Conservation (phyloP, 1,140 invertebrate species). For the Delia radicum region DNA sequence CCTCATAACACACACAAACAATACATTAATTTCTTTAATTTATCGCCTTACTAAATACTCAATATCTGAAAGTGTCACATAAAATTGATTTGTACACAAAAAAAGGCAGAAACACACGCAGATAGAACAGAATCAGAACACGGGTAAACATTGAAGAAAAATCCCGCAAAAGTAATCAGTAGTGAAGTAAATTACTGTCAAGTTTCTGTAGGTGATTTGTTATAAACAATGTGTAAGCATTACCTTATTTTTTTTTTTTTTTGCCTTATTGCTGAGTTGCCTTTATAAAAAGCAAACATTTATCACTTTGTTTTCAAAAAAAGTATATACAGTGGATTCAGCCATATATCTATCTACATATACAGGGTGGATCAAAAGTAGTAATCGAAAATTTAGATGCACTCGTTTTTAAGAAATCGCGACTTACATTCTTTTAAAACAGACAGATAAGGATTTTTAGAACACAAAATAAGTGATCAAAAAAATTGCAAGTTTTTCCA, state of each 20-base stretch:
- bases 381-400: background rate
- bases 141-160: background rate
- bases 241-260: background rate
- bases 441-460: too few species aligned
- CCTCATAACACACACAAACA: background rate
- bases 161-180: conserved; percentile 21
- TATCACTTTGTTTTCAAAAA: background rate
- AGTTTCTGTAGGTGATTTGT: conserved; percentile 17
- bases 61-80: conserved; percentile 22
- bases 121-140: background rate
- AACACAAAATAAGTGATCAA: too few species aligned
- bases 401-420: too few species aligned
- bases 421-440: too few species aligned
- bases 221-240: conserved; percentile 12
- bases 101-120: background rate
- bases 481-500: too few species aligned
- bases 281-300: conserved; percentile 14
- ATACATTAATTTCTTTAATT: conserved; percentile 22
- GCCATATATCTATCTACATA: background rate
- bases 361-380: background rate
- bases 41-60: conserved; percentile 15
- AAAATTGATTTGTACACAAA: conserved; percentile 19
- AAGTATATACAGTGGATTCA: background rate
- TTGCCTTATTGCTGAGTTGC: background rate
- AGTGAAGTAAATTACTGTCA: conserved; percentile 22